Evolutionary conservation across 2,888 invertebrate species (phyloP).

Genomic region (Cheiracanthium punctorium): DNA sequence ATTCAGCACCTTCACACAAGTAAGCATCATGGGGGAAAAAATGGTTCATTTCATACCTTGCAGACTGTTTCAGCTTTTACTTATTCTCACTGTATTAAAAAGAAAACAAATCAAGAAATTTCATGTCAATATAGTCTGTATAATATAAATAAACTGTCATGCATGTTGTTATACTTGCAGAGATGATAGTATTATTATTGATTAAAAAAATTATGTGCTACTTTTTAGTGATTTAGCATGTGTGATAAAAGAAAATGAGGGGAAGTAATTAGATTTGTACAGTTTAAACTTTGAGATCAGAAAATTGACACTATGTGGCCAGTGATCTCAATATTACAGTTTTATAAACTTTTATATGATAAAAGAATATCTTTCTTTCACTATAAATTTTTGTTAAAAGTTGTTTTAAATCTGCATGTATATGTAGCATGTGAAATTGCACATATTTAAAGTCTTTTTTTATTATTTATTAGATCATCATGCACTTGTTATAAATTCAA

Average conservation of each 20-base stretch:
- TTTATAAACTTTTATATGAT: too few species aligned
- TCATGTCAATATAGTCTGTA: not conserved
- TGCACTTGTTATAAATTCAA: not conserved
- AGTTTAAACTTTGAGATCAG: not conserved
- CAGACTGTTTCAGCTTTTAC: not conserved
- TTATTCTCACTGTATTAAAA: not conserved
- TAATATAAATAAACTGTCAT: not conserved
- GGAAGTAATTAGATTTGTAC: not conserved
- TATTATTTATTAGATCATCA: too few species aligned
- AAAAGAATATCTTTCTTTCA: too few species aligned
- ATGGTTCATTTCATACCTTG: not conserved
- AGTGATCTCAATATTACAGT: not conserved
- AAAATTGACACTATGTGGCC: not conserved
- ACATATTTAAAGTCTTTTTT: too few species aligned
- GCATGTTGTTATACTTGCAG: not conserved
- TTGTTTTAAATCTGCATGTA: too few species aligned
- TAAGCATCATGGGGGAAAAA: not conserved
- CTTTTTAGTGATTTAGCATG: not conserved
- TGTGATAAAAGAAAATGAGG: not conserved
- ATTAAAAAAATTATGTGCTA: not conserved
- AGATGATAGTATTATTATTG: not conserved
- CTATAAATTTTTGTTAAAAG: too few species aligned
- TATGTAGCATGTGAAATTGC: too few species aligned
- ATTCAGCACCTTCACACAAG: not conserved
- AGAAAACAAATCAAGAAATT: constrained; percentile 4